A percentile compares a stretch with the other conserved stretches of the same genome.
Evolutionary conservation across 2,113 vertebrate genomes (phyloP).

Genomic region (Rhabdornis inornatus): DNA sequence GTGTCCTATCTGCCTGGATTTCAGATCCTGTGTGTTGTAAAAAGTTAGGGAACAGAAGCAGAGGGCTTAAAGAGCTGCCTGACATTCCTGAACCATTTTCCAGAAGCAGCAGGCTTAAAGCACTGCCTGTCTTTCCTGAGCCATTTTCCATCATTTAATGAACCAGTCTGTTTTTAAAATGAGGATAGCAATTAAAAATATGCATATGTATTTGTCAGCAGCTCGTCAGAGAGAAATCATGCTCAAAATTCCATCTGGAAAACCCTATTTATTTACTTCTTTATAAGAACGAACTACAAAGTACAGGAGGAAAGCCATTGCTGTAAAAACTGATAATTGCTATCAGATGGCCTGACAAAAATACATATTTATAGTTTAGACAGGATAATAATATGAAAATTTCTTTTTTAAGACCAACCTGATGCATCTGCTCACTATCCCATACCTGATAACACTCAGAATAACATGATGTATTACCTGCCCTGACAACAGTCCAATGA

Average conservation of each 20-base stretch:
- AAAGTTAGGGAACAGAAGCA: slow-evolving; percentile 1
- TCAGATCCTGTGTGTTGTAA: neutral
- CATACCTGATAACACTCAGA: neutral
- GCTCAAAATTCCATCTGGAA: neutral
- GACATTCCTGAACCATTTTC: neutral
- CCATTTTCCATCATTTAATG: neutral
- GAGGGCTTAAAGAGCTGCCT: neutral
- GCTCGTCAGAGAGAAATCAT: neutral
- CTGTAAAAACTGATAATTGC: neutral
- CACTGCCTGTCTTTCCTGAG: neutral
- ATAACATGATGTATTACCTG: neutral
- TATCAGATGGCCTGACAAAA: neutral
- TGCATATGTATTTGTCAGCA: neutral
- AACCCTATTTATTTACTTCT: neutral
- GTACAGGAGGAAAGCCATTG: neutral
- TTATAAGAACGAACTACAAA: neutral
- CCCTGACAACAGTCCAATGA: neutral
- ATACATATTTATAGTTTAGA: neutral
- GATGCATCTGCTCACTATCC: neutral
- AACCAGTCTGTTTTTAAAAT: neutral
- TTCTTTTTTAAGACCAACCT: neutral
- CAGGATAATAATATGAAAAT: neutral
- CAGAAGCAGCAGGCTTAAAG: neutral
- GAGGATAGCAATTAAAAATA: neutral
- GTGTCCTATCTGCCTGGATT: slow-evolving; percentile 4